Base-by-base conservation (phyloP, 2,888 invertebrate genomes). In the Lasioglossum figueresi region DNA sequence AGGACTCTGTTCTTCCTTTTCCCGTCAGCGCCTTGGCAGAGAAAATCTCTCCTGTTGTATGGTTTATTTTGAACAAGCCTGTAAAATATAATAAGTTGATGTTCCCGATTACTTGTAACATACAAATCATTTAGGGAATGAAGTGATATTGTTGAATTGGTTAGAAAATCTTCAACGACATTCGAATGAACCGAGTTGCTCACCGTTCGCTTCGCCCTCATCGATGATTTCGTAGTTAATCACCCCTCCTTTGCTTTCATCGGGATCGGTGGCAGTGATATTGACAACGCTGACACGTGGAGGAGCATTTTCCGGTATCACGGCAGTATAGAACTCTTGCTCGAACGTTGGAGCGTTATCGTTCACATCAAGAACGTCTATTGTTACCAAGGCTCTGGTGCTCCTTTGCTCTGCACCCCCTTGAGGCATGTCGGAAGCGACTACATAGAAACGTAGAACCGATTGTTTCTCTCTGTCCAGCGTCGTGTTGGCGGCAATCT, bases 321-420 rank as follows among this genome's bases (percentile, higher is more conserved):
- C 97, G 8, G 97, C 97, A 89, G 96, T 97, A 89, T 97, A 97
- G 23, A 96, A 95, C 40, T 95, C 95, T 89, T 96, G 96, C 4
- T 96, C 96, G 92, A 98, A 98, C 1, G 94, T 94, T 0, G 98
- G 98, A 0, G 97, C 96, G 92, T 98, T 98, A 90, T 98, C 98
- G 91, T 98, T 98, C 0, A 97, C 97, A 92, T 98, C 98, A 0
- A 97, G 94, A 0, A 98, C 96, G 91, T 97, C 97, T 14, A 98
- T 96, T 0, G 96, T 95, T 19, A 97, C 96, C 88, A 96, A 96
- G 0, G 96, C 97, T 3, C 96, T 95, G 0, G 97, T 96, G 88
- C 96, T 97, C 52, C 96, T 95, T 83, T 97, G 97, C 77, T 97
- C 97, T 0, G 97, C 96, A 1, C 97, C 97, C 6, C 97, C 97